Evolutionary conservation across 2,113 vertebrate species (phyloP), one percentile per base, ranked within the genome.

Genomic region (Hassar affinis): DNA sequence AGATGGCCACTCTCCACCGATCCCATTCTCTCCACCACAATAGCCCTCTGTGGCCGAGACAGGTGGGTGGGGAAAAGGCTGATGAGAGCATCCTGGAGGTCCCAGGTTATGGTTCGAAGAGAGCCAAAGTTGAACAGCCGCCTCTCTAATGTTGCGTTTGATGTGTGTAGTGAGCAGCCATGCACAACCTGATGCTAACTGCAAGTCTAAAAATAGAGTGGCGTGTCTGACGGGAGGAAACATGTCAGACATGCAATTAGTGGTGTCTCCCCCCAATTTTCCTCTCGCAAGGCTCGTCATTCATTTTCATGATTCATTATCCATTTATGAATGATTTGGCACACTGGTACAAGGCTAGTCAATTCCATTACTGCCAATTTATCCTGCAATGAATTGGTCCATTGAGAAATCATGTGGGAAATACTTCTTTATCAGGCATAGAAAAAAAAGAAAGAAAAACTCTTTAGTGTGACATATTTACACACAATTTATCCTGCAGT

Each of bases 231-330:
- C 42, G 38, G 27, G 51, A 80, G 49, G 49, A 35, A 64, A 78
- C 56, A 69, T 64, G 80, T 69, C 77, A 27, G 71, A 85, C 85
- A 81, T 68, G 54, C 38, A 72, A 87, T 81, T 59, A 79, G 76
- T 69, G 71, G 30, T 42, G 15, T 83, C 69, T 35, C 18, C 77
- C n/a, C 35, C 61, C 62, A 64, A 35, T 78, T 78, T 47, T 75
- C 62, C 35, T 45, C 81, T 68, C 20, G 76, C 69, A 38, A 62
- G 68, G 45, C 84, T 72, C 81, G 81, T 81, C 81, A 74, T 88
- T 78, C 68, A 81, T 87, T 87, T 87, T 64, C 78, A 47, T 85
- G 86, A 68, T 84, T 86, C 80, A 88, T 88, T 86, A 86, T 84
- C 45, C 69, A 71, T 86, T 86, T 82, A 85, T 86, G 71, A 84